These are phyloP conservation scores for Ciona savignyi DNA, from an alignment of 23 tunicate species.

Conservation along the genomic window DNA sequence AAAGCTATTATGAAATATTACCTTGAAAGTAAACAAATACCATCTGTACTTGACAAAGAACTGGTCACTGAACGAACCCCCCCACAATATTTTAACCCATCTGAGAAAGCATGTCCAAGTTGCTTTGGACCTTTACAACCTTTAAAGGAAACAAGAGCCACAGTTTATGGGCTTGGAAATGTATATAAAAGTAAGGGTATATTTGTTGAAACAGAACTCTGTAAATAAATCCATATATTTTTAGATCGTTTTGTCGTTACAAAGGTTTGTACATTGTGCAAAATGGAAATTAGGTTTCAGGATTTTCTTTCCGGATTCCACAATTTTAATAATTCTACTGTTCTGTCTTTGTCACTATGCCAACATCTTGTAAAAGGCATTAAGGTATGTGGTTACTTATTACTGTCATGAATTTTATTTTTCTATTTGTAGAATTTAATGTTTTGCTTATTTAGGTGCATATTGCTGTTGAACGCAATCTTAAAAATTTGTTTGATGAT, in stretches of 20 bases:
- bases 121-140: not conserved
- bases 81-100: not conserved
- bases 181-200: not conserved
- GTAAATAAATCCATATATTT: not conserved
- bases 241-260: not conserved
- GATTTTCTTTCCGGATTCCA: not conserved
- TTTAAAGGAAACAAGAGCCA: not conserved
- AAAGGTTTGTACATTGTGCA: not conserved
- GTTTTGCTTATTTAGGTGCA: not conserved
- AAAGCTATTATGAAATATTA: not conserved
- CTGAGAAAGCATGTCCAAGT: constrained; percentile 1
- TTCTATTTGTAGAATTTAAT: no score
- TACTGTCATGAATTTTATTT: no score
- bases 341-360: not conserved
- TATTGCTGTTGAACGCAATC: not conserved
- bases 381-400: not conserved
- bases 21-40: not conserved
- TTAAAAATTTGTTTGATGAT: not conserved
- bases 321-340: not conserved
- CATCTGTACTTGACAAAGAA: not conserved
- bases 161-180: constrained; percentile 14
- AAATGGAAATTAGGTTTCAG: constrained; percentile 2
- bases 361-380: not conserved
- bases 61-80: not conserved
- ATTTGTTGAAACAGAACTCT: not conserved